phyloP scores from a whole-genome alignment of 2,797 vertebrate genomes.

The Sciurus vulgaris region DNA sequence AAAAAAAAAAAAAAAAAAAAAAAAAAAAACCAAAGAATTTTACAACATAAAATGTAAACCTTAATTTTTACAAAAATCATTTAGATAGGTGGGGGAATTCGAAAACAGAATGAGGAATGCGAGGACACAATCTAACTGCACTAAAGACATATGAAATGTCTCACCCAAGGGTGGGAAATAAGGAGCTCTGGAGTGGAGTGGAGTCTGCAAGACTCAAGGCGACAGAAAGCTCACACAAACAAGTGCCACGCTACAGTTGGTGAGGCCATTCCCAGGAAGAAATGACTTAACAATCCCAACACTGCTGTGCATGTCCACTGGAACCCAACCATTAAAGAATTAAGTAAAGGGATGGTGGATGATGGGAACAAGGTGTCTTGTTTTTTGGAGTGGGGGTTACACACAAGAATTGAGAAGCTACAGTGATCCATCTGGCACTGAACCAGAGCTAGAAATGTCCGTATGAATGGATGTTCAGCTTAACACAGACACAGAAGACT shows the following conservation, averaged over 20 bases:
- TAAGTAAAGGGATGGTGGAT: background rate
- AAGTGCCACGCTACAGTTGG: background rate
- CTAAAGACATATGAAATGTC: background rate
- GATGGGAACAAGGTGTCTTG: background rate
- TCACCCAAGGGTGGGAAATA: background rate
- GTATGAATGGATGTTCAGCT: background rate
- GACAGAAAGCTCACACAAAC: background rate
- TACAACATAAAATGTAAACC: conserved; percentile 48
- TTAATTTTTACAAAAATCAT: background rate
- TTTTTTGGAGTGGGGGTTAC: background rate
- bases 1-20: background rate
- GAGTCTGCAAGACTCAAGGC: background rate
- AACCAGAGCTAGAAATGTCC: background rate
- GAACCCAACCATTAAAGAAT: background rate
- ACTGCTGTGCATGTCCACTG: too few relatives aligned
- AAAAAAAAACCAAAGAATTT: background rate
- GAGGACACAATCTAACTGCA: background rate
- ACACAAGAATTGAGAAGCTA: background rate
- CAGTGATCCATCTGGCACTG: background rate
- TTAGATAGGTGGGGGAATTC: background rate
- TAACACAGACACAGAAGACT: background rate
- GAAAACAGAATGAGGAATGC: background rate
- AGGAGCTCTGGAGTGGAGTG: background rate
- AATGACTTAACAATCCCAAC: background rate
- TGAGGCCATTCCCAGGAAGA: background rate